Percentiles rank a stretch among this genome's conserved stretches.
Conservation (phyloP, 2,888 invertebrate species). For the Hipparchia semele region DNA sequence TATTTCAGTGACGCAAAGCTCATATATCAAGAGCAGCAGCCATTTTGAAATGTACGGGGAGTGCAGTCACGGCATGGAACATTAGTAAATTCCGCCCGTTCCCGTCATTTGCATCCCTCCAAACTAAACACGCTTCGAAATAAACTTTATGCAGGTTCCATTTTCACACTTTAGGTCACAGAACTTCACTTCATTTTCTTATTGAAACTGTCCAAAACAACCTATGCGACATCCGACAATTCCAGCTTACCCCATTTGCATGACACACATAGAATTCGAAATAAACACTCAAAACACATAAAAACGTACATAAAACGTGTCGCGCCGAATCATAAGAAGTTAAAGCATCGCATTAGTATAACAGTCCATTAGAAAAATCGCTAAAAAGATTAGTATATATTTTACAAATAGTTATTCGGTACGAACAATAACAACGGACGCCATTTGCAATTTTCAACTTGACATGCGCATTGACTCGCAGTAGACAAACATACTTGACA, state of each 20-base stretch:
- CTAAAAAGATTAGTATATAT: conserved; percentile 86
- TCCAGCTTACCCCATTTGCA: conserved; percentile 88
- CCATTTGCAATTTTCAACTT: conserved; percentile 97
- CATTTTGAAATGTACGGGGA: conserved; percentile 84
- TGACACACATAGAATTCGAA: conserved; percentile 88
- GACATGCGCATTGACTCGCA: conserved; percentile 86
- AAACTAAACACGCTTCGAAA: conserved; percentile 58
- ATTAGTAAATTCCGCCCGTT: conserved; percentile 74
- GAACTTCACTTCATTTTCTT: conserved; percentile 76
- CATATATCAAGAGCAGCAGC: conserved; percentile 84
- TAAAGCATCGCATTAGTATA: conserved; percentile 80
- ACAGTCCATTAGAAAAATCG: conserved; percentile 83
- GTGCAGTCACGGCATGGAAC: conserved; percentile 83
- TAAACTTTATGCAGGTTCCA: conserved; percentile 73
- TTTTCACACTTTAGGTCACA: conserved; percentile 75
- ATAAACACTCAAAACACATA: conserved; percentile 81
- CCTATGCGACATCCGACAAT: conserved; percentile 83
- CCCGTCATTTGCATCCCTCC: conserved; percentile 57
- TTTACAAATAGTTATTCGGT: conserved; percentile 90
- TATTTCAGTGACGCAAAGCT: conserved; percentile 85
- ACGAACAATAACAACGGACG: conserved; percentile 99
- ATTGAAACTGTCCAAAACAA: conserved; percentile 83
- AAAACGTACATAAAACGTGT: conserved; percentile 79
- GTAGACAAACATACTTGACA: conserved; percentile 73
- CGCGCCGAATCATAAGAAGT: conserved; percentile 76